Conservation (phyloP, 2,113 vertebrate genomes). For the Apodemus speciosus region DNA sequence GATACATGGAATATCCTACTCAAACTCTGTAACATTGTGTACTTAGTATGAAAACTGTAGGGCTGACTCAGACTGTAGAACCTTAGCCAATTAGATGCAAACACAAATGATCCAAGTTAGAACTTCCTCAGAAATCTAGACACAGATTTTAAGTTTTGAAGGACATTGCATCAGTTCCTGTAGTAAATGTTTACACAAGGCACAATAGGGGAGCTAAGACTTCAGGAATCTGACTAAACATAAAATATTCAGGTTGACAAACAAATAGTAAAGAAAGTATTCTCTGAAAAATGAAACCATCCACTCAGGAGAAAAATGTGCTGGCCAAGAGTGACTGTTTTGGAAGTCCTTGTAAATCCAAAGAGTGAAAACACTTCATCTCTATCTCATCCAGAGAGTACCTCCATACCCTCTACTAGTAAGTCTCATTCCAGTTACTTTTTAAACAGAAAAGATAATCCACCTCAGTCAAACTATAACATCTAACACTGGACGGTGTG, state of each 20-base stretch:
- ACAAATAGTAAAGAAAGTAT: background rate
- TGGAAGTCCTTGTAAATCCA: background rate
- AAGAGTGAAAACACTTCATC: background rate
- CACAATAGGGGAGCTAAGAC: background rate
- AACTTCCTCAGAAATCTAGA: conserved; percentile 40
- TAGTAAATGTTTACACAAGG: conserved; percentile 31
- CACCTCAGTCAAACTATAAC: background rate
- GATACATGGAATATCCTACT: background rate
- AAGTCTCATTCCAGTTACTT: background rate
- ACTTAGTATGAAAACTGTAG: background rate
- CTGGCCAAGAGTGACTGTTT: background rate
- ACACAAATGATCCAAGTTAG: background rate
- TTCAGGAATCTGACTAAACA: background rate
- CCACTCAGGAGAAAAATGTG: background rate
- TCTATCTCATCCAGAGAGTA: background rate
- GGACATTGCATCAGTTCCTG: background rate
- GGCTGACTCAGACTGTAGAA: background rate
- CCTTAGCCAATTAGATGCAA: background rate
- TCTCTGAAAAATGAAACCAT: background rate
- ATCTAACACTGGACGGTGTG: background rate
- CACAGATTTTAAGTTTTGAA: background rate
- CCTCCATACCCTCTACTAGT: background rate
- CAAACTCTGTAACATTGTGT: background rate
- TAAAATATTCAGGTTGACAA: background rate
- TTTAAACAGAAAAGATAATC: background rate